phyloP scores from a whole-genome alignment of 2,113 vertebrate species.

The Hipposideros armiger region DNA sequence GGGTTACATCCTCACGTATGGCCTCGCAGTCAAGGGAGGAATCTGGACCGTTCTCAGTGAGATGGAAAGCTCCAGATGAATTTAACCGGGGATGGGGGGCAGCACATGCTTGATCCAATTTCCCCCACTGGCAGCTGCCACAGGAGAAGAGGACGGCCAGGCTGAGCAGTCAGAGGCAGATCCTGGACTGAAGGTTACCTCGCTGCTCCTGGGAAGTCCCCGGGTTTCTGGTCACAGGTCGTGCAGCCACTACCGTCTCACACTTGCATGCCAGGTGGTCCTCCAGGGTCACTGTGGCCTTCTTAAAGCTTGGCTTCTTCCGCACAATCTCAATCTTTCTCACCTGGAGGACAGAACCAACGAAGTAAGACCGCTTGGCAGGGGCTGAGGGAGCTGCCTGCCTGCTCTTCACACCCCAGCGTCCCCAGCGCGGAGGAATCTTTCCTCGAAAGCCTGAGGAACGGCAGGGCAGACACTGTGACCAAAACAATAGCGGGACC shows the following conservation, averaged over 20 bases:
- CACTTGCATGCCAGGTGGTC: constrained; percentile 95
- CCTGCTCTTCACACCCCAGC: not conserved
- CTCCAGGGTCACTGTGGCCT: constrained; percentile 93
- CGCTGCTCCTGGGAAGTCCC: constrained; percentile 82
- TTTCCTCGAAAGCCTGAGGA: constrained; percentile 88
- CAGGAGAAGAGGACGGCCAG: not conserved
- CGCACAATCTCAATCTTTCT: constrained; percentile 93
- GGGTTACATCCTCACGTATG: not conserved
- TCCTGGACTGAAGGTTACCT: constrained; percentile 73
- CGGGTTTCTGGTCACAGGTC: constrained; percentile 61
- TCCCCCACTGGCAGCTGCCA: not conserved
- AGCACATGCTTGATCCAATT: not conserved
- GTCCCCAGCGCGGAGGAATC: constrained; percentile 67
- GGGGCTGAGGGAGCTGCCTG: not conserved
- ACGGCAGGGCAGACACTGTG: constrained; percentile 73
- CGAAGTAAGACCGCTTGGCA: accelerated
- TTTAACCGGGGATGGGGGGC: not conserved
- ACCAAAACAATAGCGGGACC: constrained; percentile 85
- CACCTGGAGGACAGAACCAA: constrained; percentile 88
- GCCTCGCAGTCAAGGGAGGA: not conserved
- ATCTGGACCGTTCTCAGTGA: not conserved
- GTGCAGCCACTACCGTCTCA: constrained; percentile 80
- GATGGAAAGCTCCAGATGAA: not conserved
- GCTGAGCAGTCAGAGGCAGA: not conserved
- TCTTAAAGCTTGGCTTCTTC: constrained; percentile 88